Evolutionary conservation across 1,140 invertebrate species (phyloP).

Genomic region (Drosophila yakuba): DNA sequence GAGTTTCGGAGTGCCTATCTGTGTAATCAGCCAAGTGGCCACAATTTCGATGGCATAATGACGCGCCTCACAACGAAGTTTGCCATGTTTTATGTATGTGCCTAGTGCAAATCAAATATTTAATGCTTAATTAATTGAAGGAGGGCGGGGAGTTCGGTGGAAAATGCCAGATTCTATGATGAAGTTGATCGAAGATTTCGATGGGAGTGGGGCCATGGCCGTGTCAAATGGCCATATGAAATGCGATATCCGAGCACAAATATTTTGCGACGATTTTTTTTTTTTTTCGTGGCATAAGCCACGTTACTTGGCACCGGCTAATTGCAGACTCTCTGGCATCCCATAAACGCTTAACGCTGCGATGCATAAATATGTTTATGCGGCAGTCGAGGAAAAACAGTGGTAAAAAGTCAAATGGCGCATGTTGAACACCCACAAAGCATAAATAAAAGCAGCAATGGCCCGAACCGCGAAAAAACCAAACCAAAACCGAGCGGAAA

Average conservation of each 20-base stretch:
- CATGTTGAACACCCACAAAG: slow-evolving; percentile 82
- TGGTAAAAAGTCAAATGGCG: slow-evolving; percentile 80
- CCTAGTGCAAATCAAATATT: slow-evolving; percentile 64
- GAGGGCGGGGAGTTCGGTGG: slow-evolving; percentile 42
- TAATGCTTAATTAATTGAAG: slow-evolving; percentile 52
- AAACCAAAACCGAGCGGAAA: slow-evolving; percentile 10
- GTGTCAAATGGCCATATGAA: slow-evolving; percentile 26
- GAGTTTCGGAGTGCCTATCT: slow-evolving; percentile 25
- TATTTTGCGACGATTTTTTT: neutral
- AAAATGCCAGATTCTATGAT: slow-evolving; percentile 57
- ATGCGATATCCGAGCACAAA: slow-evolving; percentile 13
- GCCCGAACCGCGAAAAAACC: slow-evolving; percentile 32
- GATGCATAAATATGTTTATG: slow-evolving; percentile 66
- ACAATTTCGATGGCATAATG: slow-evolving; percentile 33
- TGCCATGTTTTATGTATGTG: slow-evolving; percentile 68
- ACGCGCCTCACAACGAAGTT: slow-evolving; percentile 8
- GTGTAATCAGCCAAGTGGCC: slow-evolving; percentile 38
- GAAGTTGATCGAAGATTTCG: slow-evolving; percentile 28
- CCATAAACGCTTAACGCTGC: slow-evolving; percentile 34
- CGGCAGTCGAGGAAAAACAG: slow-evolving; percentile 47
- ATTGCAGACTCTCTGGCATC: slow-evolving; percentile 63
- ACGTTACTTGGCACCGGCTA: slow-evolving; percentile 35
- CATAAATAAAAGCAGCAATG: slow-evolving; percentile 77
- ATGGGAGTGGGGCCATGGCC: slow-evolving; percentile 20
- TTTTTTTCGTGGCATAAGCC: neutral